Evolutionary conservation across 2,888 invertebrate genomes (phyloP).

Genomic region (Phortica okadai): DNA sequence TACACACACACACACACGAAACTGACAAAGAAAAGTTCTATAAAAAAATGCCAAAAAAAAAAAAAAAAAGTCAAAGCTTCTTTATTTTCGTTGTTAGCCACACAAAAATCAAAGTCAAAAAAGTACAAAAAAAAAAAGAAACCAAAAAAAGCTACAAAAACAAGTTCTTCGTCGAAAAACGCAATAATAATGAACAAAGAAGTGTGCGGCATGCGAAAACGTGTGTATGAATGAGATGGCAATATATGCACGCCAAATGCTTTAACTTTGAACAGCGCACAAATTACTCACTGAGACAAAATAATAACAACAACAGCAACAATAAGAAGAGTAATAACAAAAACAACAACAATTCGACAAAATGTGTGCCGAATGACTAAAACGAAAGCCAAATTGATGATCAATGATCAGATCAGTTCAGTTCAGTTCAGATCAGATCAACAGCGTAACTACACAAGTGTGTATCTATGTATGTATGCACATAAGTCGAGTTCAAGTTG

Average conservation of each 20-base stretch:
- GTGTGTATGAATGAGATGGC: too few relatives aligned
- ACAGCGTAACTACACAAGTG: too few relatives aligned
- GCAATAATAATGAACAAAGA: too few relatives aligned
- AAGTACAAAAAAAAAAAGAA: neutral
- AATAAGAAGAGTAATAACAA: slow-evolving; percentile 3
- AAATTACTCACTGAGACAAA: neutral
- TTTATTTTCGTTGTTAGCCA: slow-evolving; percentile 8
- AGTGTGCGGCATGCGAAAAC: too few relatives aligned
- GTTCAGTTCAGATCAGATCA: too few relatives aligned
- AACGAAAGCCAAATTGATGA: too few relatives aligned
- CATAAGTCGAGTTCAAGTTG: too few relatives aligned
- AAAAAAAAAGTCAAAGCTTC: slow-evolving; percentile 60
- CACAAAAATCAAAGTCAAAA: neutral
- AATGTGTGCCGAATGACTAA: neutral
- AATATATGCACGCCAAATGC: too few relatives aligned
- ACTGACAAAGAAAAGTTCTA: slow-evolving; percentile 8
- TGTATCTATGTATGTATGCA: too few relatives aligned
- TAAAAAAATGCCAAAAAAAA: slow-evolving; percentile 29
- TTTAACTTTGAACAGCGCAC: too few relatives aligned
- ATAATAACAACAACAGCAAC: neutral
- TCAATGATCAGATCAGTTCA: too few relatives aligned
- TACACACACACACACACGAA: slow-evolving; percentile 3
- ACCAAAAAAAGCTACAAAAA: neutral
- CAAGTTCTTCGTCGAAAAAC: neutral
- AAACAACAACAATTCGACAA: slow-evolving; percentile 1